A percentile compares a stretch with the other conserved stretches of the same genome.
Evolutionary conservation across 2,113 vertebrate species (phyloP).

Genomic region (Colinus virginianus): DNA sequence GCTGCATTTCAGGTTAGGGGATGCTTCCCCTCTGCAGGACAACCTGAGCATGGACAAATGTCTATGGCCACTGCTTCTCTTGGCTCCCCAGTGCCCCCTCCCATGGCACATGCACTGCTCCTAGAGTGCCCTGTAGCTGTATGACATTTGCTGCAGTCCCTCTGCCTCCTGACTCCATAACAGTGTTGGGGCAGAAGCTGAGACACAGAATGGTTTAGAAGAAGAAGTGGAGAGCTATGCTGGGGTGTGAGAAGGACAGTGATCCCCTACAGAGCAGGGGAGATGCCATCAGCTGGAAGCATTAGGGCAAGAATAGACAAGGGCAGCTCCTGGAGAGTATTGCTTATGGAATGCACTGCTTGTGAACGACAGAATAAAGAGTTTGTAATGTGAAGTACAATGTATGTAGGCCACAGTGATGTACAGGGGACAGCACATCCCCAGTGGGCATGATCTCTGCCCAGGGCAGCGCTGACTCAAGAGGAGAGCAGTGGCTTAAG

Average conservation of each 20-base stretch:
- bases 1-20: background rate
- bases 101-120: fast-evolving
- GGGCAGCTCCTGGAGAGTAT: background rate
- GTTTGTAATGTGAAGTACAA: background rate
- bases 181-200: background rate
- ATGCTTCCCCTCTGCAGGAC: background rate
- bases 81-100: background rate
- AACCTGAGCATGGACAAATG: fast-evolving
- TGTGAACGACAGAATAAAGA: background rate
- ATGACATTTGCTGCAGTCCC: background rate
- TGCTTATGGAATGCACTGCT: background rate
- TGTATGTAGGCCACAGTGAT: too few species aligned
- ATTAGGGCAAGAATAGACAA: background rate
- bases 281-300: background rate
- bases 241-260: fast-evolving
- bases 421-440: too few species aligned
- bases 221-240: fast-evolving
- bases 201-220: fast-evolving
- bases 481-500: too few species aligned
- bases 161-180: background rate
- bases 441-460: too few species aligned
- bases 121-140: background rate
- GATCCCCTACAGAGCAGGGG: background rate
- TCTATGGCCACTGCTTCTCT: fast-evolving
- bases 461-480: too few species aligned